Evolutionary conservation across 2,797 vertebrate genomes (phyloP).

Genomic region (Parambassis ranga): DNA sequence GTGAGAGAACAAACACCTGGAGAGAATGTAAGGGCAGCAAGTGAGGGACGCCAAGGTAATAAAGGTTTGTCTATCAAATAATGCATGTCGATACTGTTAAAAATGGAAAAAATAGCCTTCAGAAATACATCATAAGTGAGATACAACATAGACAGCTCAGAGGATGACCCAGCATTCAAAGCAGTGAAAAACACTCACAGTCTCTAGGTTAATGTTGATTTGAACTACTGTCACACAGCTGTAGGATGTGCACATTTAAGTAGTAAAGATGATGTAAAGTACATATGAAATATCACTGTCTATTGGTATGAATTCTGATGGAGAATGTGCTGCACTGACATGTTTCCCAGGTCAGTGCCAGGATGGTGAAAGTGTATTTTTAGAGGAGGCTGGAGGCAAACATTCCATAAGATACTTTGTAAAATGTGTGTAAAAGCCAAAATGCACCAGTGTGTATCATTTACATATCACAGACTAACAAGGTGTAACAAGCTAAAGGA

Average conservation of each 20-base stretch:
- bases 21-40: not conserved
- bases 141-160: not conserved
- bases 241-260: slow-evolving; percentile 9
- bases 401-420: slow-evolving; percentile 52
- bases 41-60: not conserved
- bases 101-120: not conserved
- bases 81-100: not conserved
- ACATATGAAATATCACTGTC: slow-evolving; percentile 37
- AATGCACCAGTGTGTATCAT: not conserved
- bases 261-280: slow-evolving; percentile 15
- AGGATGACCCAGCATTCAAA: not conserved
- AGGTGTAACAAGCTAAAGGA: not conserved
- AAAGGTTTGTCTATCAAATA: not conserved
- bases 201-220: not conserved
- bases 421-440: not conserved
- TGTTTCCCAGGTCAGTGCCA: slow-evolving; percentile 55
- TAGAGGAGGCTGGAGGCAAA: slow-evolving; percentile 59
- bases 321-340: slow-evolving; percentile 59
- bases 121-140: not conserved
- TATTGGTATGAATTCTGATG: slow-evolving; percentile 36
- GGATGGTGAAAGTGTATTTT: slow-evolving; percentile 44
- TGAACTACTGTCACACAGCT: slow-evolving; percentile 1
- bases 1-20: not conserved
- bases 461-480: not conserved
- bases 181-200: too few relatives aligned